A percentile compares a stretch with the other conserved stretches of the same genome.
phyloP scores from a whole-genome alignment of 2,113 vertebrate genomes.

The Hemiscyllium ocellatum region DNA sequence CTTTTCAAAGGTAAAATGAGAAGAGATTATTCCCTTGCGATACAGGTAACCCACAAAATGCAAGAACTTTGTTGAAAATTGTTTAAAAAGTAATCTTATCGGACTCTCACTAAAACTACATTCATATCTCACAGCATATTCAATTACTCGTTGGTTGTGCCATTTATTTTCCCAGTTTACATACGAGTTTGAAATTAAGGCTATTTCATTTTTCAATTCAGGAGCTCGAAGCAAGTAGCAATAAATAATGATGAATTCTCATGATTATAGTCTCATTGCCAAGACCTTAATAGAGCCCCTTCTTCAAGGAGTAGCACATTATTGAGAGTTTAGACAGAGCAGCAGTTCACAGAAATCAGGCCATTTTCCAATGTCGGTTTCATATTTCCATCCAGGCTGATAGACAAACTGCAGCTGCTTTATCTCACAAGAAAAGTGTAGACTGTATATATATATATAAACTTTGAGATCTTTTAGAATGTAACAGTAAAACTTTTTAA shows the following conservation, averaged over 20 bases:
- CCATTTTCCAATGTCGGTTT: not conserved
- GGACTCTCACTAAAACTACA: not conserved
- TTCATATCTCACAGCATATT: not conserved
- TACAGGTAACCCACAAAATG: not conserved
- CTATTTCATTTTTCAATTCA: not conserved
- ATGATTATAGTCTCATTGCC: not conserved
- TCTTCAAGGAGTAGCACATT: not conserved
- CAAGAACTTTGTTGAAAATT: not conserved
- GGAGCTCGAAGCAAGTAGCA: not conserved
- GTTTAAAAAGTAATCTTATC: not conserved
- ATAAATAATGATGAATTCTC: not conserved
- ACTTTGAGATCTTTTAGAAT: not conserved
- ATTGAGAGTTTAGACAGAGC: not conserved
- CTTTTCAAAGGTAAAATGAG: not conserved
- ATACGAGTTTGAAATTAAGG: not conserved
- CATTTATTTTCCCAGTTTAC: not conserved
- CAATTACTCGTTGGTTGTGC: too few relatives aligned
- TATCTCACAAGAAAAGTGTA: not conserved
- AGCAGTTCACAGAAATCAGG: not conserved
- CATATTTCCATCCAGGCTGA: slow-evolving; percentile 3
- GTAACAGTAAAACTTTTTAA: not conserved
- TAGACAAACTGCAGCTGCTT: not conserved
- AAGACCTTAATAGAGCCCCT: not conserved
- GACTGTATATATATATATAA: not conserved
- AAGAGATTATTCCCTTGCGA: not conserved